These are phyloP conservation scores for Trachelus troglodyta DNA, from an alignment of 2,888 invertebrate genomes.

Conservation along the genomic window DNA sequence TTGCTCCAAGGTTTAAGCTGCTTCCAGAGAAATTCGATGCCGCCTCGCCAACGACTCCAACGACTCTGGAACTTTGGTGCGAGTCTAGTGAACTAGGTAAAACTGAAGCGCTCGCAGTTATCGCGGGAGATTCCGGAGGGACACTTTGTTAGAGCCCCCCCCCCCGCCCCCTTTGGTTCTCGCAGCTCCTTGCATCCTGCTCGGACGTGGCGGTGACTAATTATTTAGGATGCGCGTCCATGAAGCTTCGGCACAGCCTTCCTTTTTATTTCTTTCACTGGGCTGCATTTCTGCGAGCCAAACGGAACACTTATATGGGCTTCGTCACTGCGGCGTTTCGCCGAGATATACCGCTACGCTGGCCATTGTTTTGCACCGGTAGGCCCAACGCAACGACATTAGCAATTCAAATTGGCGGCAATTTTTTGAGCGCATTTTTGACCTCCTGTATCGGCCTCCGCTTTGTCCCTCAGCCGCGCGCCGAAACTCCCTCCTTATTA, in stretches of 20 bases:
- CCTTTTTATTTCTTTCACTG: slow-evolving; percentile 43
- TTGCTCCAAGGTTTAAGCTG: slow-evolving; percentile 7
- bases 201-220: slow-evolving; percentile 61
- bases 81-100: neutral
- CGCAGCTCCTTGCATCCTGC: slow-evolving; percentile 1
- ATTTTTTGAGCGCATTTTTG: slow-evolving; percentile 67
- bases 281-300: slow-evolving; percentile 63
- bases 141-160: neutral
- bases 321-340: slow-evolving; percentile 61
- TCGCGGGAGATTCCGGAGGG: neutral
- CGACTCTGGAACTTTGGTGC: neutral
- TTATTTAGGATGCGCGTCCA: slow-evolving; percentile 59
- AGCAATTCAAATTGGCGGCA: slow-evolving; percentile 67
- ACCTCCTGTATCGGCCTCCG: slow-evolving; percentile 64
- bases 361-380: slow-evolving; percentile 64
- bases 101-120: slow-evolving; percentile 1
- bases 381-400: slow-evolving; percentile 50
- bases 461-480: slow-evolving; percentile 44
- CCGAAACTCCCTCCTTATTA: slow-evolving; percentile 65
- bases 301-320: slow-evolving; percentile 65
- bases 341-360: slow-evolving; percentile 59
- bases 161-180: neutral
- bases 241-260: slow-evolving; percentile 30
- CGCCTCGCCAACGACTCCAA: no score
- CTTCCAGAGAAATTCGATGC: neutral